Conservation (phyloP, 2,797 vertebrate genomes). For the Amblyraja radiata region DNA sequence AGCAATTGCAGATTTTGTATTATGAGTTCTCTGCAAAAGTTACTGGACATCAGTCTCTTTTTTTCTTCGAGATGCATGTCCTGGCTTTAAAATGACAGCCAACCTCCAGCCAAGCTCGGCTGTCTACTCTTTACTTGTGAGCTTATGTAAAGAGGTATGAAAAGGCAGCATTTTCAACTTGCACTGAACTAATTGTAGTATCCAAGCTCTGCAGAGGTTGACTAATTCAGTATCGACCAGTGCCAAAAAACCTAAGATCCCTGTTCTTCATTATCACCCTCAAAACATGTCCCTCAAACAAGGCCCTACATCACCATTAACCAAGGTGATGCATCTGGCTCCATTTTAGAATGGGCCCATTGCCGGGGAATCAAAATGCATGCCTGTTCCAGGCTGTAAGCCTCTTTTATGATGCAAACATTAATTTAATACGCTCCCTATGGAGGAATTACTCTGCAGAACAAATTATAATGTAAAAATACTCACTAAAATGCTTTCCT, state of each 20-base stretch:
- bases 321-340: not conserved
- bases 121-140: not conserved
- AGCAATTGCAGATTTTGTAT: not conserved
- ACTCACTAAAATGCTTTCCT: not conserved
- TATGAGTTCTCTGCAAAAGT: not conserved
- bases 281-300: not conserved
- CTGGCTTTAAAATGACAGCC: not conserved
- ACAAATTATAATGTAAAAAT: not conserved
- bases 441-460: not conserved
- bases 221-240: not conserved
- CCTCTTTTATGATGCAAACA: not conserved
- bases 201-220: not conserved
- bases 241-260: not conserved
- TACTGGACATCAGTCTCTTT: not conserved
- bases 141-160: not conserved
- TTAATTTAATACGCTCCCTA: not conserved
- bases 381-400: not conserved
- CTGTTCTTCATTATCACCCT: not conserved
- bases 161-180: not conserved
- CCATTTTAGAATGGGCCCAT: not conserved
- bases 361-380: not conserved
- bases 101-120: not conserved
- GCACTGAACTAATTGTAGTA: not conserved
- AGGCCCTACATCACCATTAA: not conserved
- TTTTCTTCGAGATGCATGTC: not conserved